Base-by-base conservation (phyloP, 2,113 vertebrate species). In the Verasper variegatus region DNA sequence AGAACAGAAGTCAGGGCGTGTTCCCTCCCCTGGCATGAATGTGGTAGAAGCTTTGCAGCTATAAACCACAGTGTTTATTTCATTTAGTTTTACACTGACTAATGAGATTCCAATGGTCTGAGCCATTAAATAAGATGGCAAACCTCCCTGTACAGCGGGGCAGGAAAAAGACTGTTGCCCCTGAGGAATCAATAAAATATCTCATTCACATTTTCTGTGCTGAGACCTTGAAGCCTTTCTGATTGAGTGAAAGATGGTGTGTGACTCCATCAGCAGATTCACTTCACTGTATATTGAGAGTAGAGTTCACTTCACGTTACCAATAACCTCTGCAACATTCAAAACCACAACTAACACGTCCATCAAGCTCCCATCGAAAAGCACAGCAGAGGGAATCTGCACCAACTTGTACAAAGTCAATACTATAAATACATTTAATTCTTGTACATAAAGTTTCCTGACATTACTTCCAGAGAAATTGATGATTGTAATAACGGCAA, bases 171-270 rank as follows among this genome's bases (percentile, higher is more conserved):
- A 51, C 47, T 5, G 73, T 40, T 52, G 23, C 59, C 71, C 57
- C 9, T n/a, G n/a, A 83, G 65, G 54, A 74, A 89, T 90, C 87
- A 73, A 86, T 88, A 84, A 88, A 59, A 62, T 60, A 79, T 82
- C 71, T 82, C 65, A 72, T 83, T 70, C 73, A 68, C 58, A 23
- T 83, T 75, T 60, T 75, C 69, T 61, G 77, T 20, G 74, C 75
- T 2, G 45, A 70, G 51, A 47, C 79, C 84, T 76, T 58, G 52
- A 58, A 73, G n/a, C 15, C 31, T 37, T 68, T n/a, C 65, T 70
- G 62, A 75, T 13, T 74, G 68, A 27, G 37, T 65, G 57, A 73
- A 68, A 57, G 74, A 66, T 65, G 71, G 15, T 21, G 42, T 58
- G 45, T 55, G 71, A 62, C 51, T 63, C 24, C 47, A 35, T 52